Conservation (phyloP, 2,113 vertebrate genomes). For the Emydocephalus ijimae region DNA sequence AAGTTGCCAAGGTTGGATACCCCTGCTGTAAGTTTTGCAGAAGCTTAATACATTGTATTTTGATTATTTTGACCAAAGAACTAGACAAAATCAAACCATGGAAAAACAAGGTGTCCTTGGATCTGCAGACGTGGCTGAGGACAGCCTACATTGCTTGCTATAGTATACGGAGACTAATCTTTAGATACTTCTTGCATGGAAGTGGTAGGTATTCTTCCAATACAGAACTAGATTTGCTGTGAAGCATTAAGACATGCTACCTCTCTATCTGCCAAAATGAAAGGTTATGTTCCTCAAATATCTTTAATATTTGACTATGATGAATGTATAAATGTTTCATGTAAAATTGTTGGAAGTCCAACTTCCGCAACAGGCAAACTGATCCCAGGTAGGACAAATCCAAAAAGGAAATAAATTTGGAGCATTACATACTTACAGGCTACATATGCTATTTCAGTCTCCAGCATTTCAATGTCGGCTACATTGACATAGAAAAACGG, state of each 20-base stretch:
- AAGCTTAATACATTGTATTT: neutral
- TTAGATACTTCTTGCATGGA: neutral
- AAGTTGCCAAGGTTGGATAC: neutral
- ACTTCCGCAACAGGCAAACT: constrained; percentile 6
- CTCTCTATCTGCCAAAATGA: neutral
- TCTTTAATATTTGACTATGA: neutral
- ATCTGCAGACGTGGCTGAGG: neutral
- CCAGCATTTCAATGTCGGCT: constrained; percentile 90
- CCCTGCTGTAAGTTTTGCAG: neutral
- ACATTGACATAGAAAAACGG: constrained; percentile 98
- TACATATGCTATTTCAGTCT: constrained; percentile 90
- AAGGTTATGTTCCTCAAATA: neutral
- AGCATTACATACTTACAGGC: constrained; percentile 82
- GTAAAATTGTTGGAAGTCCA: constrained; percentile 4
- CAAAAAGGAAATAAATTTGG: neutral
- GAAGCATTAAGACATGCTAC: neutral
- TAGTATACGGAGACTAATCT: neutral
- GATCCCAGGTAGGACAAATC: neutral
- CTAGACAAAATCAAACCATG: neutral
- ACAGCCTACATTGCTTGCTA: neutral
- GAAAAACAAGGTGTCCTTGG: neutral
- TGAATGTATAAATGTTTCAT: neutral
- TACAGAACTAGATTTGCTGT: neutral
- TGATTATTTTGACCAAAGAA: neutral
- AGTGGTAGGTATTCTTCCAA: neutral